Percentiles rank a stretch among this genome's conserved stretches.
These are phyloP conservation scores for Podarcis cretensis DNA, from an alignment of 2,113 vertebrate genomes.

Conservation along the genomic window DNA sequence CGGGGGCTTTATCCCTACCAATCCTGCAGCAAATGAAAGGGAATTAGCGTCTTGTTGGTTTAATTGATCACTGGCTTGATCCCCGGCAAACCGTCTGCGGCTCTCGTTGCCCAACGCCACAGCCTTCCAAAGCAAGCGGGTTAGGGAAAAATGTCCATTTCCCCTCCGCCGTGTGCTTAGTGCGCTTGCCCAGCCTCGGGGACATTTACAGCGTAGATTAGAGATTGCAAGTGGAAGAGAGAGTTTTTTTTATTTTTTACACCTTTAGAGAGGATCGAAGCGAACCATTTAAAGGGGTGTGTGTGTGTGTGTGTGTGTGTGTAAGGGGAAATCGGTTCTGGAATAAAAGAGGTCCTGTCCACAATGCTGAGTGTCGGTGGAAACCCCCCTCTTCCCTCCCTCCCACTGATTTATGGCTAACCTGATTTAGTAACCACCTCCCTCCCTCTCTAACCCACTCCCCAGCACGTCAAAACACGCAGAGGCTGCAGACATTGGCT, in stretches of 20 bases:
- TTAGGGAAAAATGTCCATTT: too few species aligned
- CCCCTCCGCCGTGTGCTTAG: not conserved
- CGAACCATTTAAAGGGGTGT: not conserved
- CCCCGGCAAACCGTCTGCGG: not conserved
- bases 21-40: not conserved
- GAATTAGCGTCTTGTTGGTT: slow-evolving; percentile 13
- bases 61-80: slow-evolving; percentile 23
- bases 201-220: not conserved
- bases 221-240: not conserved
- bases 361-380: slow-evolving; percentile 12
- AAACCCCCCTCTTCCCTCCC: not conserved
- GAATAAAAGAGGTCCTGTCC: slow-evolving; percentile 37
- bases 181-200: not conserved
- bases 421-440: slow-evolving; percentile 46
- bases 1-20: not conserved
- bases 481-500: slow-evolving; percentile 23
- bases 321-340: not conserved
- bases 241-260: too few species aligned
- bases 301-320: not conserved
- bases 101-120: accelerated
- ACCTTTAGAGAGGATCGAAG: not conserved
- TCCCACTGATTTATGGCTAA: slow-evolving; percentile 39
- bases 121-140: not conserved
- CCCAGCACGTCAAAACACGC: slow-evolving; percentile 1
- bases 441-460: not conserved